phyloP scores from a whole-genome alignment of 2,113 vertebrate species.

The Motacilla alba region DNA sequence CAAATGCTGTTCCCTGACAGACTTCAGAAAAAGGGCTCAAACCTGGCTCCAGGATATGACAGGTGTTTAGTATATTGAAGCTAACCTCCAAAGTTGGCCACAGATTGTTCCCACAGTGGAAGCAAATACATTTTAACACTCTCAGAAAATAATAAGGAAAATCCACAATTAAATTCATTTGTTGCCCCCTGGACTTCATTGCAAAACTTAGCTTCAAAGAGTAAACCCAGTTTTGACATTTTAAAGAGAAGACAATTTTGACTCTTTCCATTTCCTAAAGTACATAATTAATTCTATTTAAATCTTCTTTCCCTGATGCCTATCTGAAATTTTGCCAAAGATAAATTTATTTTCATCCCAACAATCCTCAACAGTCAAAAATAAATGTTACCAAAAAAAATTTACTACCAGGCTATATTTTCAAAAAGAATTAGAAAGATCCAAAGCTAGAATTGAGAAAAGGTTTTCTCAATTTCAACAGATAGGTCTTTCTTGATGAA shows the following conservation, averaged over 20 bases:
- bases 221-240: not conserved
- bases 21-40: not conserved
- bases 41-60: not conserved
- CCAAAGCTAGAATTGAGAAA: not conserved
- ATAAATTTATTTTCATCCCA: not conserved
- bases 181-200: not conserved
- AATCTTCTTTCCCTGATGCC: not conserved
- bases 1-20: not conserved
- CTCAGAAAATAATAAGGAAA: not conserved
- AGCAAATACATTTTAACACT: not conserved
- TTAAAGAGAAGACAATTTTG: not conserved
- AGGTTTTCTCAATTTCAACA: not conserved
- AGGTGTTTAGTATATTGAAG: not conserved
- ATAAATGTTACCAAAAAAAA: not conserved
- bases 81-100: not conserved
- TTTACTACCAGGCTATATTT: not conserved
- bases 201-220: not conserved
- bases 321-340: not conserved
- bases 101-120: not conserved
- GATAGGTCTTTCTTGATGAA: not conserved
- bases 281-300: not conserved
- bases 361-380: not conserved
- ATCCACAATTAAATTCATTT: not conserved
- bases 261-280: not conserved
- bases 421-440: not conserved